Evolutionary conservation across 2,888 invertebrate genomes (phyloP).

Genomic region (Dynastes hyllus): DNA sequence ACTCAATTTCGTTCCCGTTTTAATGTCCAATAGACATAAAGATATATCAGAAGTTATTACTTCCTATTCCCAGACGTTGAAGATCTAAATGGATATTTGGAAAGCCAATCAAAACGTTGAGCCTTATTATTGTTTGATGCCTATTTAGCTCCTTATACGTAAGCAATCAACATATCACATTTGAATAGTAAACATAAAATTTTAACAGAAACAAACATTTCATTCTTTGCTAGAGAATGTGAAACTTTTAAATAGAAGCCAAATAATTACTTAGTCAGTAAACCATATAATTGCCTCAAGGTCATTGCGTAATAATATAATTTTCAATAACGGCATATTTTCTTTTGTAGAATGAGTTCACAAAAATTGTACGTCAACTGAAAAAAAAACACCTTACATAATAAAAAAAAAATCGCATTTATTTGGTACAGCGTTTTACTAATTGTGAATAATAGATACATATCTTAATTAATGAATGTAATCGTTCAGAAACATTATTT

Average conservation of each 20-base stretch:
- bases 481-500: conserved; percentile 18
- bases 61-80: too few species aligned
- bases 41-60: too few species aligned
- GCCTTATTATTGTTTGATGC: too few species aligned
- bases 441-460: conserved; percentile 7
- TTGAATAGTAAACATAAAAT: too few species aligned
- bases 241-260: not conserved
- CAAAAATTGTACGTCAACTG: not conserved
- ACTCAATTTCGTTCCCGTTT: too few species aligned
- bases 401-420: not conserved
- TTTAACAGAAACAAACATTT: too few species aligned
- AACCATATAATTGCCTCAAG: conserved; percentile 40
- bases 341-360: conserved; percentile 14
- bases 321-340: conserved; percentile 37
- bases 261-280: conserved; percentile 2
- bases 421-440: not conserved
- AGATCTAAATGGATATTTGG: too few species aligned
- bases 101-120: too few species aligned
- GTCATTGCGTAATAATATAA: conserved; percentile 43
- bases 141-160: too few species aligned
- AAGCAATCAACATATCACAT: too few species aligned
- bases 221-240: not conserved
- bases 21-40: too few species aligned
- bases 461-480: not conserved
- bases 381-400: conserved; percentile 31